phyloP scores from a whole-genome alignment of 2,888 invertebrate species.

The Dryococelus australis region DNA sequence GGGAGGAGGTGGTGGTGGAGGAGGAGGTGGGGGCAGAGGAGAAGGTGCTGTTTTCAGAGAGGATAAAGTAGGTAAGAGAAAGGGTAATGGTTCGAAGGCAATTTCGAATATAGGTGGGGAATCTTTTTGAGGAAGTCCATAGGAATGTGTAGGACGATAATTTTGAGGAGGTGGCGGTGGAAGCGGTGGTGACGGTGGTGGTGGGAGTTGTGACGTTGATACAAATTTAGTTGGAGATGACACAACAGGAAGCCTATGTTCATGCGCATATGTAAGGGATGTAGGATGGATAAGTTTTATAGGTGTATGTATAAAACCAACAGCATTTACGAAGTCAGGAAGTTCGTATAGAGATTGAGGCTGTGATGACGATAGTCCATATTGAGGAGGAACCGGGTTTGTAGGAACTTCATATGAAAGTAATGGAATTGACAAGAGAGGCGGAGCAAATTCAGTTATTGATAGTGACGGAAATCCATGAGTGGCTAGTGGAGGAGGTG shows the following conservation, averaged over 20 bases:
- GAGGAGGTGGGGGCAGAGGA: not conserved
- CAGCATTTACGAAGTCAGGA: too few species aligned
- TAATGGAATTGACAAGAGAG: too few species aligned
- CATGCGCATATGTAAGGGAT: too few species aligned
- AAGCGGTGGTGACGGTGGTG: not conserved
- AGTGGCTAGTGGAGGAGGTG: not conserved
- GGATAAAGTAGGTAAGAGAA: not conserved
- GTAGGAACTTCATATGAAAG: too few species aligned
- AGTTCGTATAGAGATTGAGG: too few species aligned
- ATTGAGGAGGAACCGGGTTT: too few species aligned
- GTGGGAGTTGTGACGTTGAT: not conserved
- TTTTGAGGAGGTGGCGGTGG: not conserved
- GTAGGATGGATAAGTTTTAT: too few species aligned
- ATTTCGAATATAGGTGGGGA: not conserved
- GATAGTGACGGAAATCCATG: not conserved
- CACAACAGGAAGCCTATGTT: not conserved
- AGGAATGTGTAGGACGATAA: not conserved
- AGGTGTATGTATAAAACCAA: too few species aligned
- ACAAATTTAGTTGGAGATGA: not conserved
- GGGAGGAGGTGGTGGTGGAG: not conserved
- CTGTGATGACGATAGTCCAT: too few species aligned
- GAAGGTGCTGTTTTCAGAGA: not conserved
- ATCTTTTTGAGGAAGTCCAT: not conserved
- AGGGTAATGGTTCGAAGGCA: not conserved
- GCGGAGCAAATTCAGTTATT: too few species aligned